Evolutionary conservation across 2,888 invertebrate species (phyloP).

Genomic region (Pyrgus malvae): DNA sequence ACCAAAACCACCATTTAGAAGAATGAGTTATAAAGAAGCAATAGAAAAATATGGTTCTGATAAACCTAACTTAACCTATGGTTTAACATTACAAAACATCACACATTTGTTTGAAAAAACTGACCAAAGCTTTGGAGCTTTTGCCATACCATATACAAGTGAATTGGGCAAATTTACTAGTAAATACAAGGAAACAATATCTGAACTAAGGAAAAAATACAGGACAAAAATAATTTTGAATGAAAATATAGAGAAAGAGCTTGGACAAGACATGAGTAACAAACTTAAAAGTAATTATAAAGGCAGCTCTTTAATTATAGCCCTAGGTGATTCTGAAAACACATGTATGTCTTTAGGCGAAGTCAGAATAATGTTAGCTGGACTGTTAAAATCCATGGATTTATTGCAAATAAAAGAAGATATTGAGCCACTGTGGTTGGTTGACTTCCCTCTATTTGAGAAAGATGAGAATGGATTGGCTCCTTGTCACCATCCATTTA

Average conservation of each 20-base stretch:
- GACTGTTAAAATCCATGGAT: slow-evolving; percentile 78
- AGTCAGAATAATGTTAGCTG: slow-evolving; percentile 82
- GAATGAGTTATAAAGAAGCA: slow-evolving; percentile 90
- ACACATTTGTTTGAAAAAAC: slow-evolving; percentile 51
- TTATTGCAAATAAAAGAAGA: slow-evolving; percentile 54
- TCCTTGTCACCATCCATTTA: slow-evolving; percentile 98
- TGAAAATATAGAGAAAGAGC: slow-evolving; percentile 69
- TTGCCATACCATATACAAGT: slow-evolving; percentile 81
- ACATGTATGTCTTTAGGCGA: slow-evolving; percentile 82
- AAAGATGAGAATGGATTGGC: slow-evolving; percentile 84
- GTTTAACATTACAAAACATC: slow-evolving; percentile 82
- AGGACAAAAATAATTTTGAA: slow-evolving; percentile 52
- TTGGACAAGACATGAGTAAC: slow-evolving; percentile 57
- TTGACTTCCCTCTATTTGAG: slow-evolving; percentile 96
- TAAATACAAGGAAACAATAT: slow-evolving; percentile 79
- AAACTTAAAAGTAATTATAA: slow-evolving; percentile 42
- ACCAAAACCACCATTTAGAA: slow-evolving; percentile 83
- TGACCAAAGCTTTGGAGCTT: slow-evolving; percentile 75
- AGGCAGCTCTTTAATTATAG: slow-evolving; percentile 57
- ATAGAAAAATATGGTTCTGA: slow-evolving; percentile 94
- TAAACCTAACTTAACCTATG: slow-evolving; percentile 94
- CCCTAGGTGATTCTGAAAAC: slow-evolving; percentile 61
- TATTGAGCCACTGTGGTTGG: slow-evolving; percentile 90
- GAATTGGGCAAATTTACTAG: slow-evolving; percentile 79
- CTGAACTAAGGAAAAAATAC: slow-evolving; percentile 74